phyloP scores from a whole-genome alignment of 2,797 vertebrate species.

The Parauchenoglanis ngamensis region DNA sequence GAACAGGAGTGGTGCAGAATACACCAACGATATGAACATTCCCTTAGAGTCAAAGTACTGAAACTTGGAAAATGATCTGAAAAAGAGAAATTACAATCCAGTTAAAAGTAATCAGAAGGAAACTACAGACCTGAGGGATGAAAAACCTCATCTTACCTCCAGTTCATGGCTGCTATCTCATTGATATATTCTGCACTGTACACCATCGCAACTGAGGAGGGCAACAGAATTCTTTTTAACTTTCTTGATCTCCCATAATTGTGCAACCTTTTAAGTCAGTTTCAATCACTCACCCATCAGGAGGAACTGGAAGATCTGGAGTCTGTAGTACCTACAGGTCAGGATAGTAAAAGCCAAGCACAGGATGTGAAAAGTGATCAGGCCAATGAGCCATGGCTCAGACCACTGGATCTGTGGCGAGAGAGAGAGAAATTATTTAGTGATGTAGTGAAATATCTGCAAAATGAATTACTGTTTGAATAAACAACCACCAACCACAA shows the following conservation, averaged over 20 bases:
- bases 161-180: conserved; percentile 91
- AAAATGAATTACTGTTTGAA: not conserved
- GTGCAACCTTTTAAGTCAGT: not conserved
- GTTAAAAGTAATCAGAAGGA: not conserved
- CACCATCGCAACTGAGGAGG: conserved; percentile 81
- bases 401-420: conserved; percentile 86
- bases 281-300: conserved; percentile 80
- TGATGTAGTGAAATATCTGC: not conserved
- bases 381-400: conserved; percentile 87
- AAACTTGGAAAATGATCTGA: conserved; percentile 87
- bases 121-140: not conserved
- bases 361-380: conserved; percentile 80
- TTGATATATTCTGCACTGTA: conserved; percentile 92
- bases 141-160: conserved; percentile 76
- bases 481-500: not conserved
- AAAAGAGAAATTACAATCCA: conserved; percentile 33
- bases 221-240: conserved; percentile 51
- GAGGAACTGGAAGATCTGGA: conserved; percentile 89
- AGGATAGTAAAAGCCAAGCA: conserved; percentile 82
- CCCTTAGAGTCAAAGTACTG: conserved; percentile 97
- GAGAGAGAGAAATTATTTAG: not conserved
- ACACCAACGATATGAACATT: conserved; percentile 95
- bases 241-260: not conserved
- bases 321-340: conserved; percentile 80
- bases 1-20: conserved; percentile 85